Evolutionary conservation across 2,113 vertebrate species (phyloP).

Genomic region (Australoheros scitulus): DNA sequence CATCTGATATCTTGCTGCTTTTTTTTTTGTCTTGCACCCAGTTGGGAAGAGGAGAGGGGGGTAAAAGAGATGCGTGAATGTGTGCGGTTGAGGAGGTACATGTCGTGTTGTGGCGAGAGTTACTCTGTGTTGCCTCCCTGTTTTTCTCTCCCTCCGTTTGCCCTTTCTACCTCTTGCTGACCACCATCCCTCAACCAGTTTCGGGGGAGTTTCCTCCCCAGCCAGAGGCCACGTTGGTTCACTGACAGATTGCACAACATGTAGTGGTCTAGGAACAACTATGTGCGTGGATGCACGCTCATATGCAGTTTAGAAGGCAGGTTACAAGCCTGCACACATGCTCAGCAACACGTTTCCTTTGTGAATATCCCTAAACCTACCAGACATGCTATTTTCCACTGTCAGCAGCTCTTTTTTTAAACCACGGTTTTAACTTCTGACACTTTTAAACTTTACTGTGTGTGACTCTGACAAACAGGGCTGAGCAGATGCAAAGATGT

Average conservation of each 20-base stretch:
- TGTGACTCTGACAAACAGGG: slow-evolving; percentile 45
- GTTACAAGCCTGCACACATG: not conserved
- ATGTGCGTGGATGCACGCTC: not conserved
- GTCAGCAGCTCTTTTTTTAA: slow-evolving; percentile 61
- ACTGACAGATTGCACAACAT: slow-evolving; percentile 58
- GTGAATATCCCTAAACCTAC: slow-evolving; percentile 12
- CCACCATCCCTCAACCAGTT: slow-evolving; percentile 39
- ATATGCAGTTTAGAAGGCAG: not conserved
- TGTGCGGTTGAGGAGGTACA: not conserved
- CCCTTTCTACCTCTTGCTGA: slow-evolving; percentile 17
- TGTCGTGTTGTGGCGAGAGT: too few relatives aligned
- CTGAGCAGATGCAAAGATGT: slow-evolving; percentile 28
- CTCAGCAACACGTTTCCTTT: slow-evolving; percentile 36
- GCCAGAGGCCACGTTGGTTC: slow-evolving; percentile 55
- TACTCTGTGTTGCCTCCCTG: not conserved
- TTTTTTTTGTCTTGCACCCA: slow-evolving; percentile 38
- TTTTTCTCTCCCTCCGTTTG: not conserved
- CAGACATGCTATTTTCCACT: slow-evolving; percentile 35
- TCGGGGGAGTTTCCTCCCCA: slow-evolving; percentile 16
- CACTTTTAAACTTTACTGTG: slow-evolving; percentile 29
- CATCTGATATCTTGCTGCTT: slow-evolving; percentile 59
- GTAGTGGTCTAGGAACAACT: slow-evolving; percentile 21
- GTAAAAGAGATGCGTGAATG: slow-evolving; percentile 4
- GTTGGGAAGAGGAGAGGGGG: not conserved
- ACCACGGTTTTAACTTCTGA: slow-evolving; percentile 42